Base-by-base conservation (phyloP, 2,797 vertebrate genomes). In the Pangasius sanitwongsei region DNA sequence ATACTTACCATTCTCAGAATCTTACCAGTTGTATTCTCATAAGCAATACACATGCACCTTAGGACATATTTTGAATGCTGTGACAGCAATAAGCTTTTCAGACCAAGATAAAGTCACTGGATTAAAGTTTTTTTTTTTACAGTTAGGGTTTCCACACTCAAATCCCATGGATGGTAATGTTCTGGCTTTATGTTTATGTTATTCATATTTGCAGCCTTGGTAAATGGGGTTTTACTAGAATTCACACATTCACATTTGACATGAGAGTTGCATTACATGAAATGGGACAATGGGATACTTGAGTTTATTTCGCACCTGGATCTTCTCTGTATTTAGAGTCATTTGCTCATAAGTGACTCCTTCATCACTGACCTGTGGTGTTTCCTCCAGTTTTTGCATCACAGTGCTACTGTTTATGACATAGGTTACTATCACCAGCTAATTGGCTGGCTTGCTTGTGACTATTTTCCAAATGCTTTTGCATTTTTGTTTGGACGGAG, bases 11-110 rank as follows among this genome's bases (percentile, higher is more conserved):
- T 23, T 83, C 48, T 83, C 59, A 65, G 13, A 83, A 63, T 82
- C 81, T 63, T 44, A 44, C 23, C 25, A 28, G 13, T n/a, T 65
- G 65, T 83, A 65, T 83, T 50, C 82, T 83, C 41, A 63, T 83
- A 59, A 83, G 59, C 59, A n/a, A n/a, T 16, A 48, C 59, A 48
- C 41, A 67, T n/a, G 37, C 41, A 48, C 61, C 25, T 65, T 20
- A 65, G 61, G 82, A 13, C 82, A 44, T 16, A 48, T 9, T 44
- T 81, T 63, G 13, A 44, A 28, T 63, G 80, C 34, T 41, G 5
- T 82, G 31, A 59, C 80, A 59, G 55, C 80, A 82, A 25, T 37
- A 61, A 25, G 59, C 9, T 82, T 61, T 82, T 82, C 34, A 41
- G 75, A 78, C 28, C 6, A 61, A 82, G 34, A 78, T 59, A 80